Evolutionary conservation across 2,797 vertebrate species (phyloP).

Genomic region (Tympanoctomys barrerae): DNA sequence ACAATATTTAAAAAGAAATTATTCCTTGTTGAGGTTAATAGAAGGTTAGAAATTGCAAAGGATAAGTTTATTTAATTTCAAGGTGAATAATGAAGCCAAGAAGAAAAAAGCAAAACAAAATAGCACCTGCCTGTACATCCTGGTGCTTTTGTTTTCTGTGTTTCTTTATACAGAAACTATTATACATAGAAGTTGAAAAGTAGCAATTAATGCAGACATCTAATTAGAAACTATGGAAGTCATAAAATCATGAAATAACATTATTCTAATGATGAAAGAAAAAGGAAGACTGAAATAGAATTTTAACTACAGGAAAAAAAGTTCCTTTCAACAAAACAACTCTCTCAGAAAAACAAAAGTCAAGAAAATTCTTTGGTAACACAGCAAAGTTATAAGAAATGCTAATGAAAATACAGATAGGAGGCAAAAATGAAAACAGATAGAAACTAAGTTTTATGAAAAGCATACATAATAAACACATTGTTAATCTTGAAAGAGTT

Average conservation of each 20-base stretch:
- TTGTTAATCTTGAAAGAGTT: neutral
- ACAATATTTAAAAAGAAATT: neutral
- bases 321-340: neutral
- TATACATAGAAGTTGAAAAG: neutral
- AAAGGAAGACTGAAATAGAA: neutral
- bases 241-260: neutral
- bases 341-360: conserved; percentile 10
- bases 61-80: neutral
- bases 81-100: neutral
- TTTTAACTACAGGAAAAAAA: neutral
- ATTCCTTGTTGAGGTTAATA: neutral
- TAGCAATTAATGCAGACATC: conserved; percentile 32
- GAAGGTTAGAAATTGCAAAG: neutral
- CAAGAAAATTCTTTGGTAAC: neutral
- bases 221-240: conserved; percentile 14
- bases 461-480: neutral
- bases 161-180: neutral
- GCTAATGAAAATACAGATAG: neutral
- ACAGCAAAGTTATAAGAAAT: neutral
- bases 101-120: neutral
- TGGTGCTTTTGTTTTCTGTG: neutral
- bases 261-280: neutral
- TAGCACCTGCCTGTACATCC: neutral
- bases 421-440: neutral
- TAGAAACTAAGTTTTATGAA: neutral